Evolutionary conservation across 2,888 invertebrate genomes (phyloP).

Genomic region (Pemphredon lugubris): DNA sequence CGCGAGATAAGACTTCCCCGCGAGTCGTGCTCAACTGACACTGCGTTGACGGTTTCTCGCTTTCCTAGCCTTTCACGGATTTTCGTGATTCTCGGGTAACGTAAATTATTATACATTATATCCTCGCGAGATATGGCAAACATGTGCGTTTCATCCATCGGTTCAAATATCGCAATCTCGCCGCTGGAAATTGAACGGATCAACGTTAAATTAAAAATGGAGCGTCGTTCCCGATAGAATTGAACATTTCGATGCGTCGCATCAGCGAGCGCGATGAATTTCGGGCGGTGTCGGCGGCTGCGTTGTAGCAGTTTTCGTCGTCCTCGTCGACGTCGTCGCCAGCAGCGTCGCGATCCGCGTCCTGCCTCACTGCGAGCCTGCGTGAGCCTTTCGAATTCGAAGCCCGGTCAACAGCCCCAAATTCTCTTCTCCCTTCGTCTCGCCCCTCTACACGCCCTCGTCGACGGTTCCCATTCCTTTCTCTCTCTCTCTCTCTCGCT

Average conservation of each 20-base stretch:
- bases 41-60: neutral
- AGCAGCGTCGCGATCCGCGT: constrained; percentile 64
- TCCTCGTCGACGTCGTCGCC: constrained; percentile 45
- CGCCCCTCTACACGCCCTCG: neutral
- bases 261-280: constrained; percentile 43
- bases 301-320: constrained; percentile 39
- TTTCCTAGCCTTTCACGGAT: neutral
- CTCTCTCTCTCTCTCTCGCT: constrained; percentile 20
- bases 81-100: neutral
- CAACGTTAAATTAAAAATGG: no score
- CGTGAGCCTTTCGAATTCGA: constrained; percentile 76
- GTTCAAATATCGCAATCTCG: no score
- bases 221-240: no score
- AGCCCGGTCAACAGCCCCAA: constrained; percentile 75
- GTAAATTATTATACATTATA: no score
- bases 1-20: constrained; percentile 22
- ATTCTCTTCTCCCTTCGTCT: constrained; percentile 39
- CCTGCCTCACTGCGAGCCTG: constrained; percentile 79
- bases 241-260: no score
- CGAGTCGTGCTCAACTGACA: constrained; percentile 20
- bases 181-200: no score
- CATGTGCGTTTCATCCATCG: no score
- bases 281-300: constrained; percentile 54
- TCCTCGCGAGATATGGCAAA: no score
- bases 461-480: neutral